A percentile compares a stretch with the other conserved stretches of the same genome.
Conservation (phyloP, 2,113 vertebrate genomes). For the Parotia lawesii region DNA sequence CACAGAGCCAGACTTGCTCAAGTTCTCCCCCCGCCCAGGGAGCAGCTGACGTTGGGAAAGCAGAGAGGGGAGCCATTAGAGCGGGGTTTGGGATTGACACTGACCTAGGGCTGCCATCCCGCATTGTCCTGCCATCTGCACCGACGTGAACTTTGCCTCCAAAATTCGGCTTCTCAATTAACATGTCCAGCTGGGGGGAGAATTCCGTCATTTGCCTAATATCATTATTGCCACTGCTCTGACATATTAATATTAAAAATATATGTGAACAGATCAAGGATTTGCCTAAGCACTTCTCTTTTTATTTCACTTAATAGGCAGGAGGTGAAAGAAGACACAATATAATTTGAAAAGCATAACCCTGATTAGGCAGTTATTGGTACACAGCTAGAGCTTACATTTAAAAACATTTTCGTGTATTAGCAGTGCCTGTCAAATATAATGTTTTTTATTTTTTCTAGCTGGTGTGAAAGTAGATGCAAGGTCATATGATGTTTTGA, state of each 20-base stretch:
- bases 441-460: neutral
- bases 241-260: constrained; percentile 88
- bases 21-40: constrained; percentile 72
- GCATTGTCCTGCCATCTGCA: constrained; percentile 94
- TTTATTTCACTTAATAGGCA: constrained; percentile 80
- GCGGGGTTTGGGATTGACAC: constrained; percentile 82
- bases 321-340: constrained; percentile 77
- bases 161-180: constrained; percentile 96
- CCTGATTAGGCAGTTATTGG: constrained; percentile 78
- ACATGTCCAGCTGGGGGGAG: constrained; percentile 94
- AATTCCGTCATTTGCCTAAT: constrained; percentile 89
- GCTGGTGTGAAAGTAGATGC: constrained; percentile 7
- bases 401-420: constrained; percentile 72
- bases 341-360: constrained; percentile 76
- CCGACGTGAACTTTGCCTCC: constrained; percentile 91
- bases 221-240: constrained; percentile 84
- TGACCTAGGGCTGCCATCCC: constrained; percentile 84
- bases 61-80: constrained; percentile 83
- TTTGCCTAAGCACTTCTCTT: constrained; percentile 75
- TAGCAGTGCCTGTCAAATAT: constrained; percentile 64
- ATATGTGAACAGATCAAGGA: constrained; percentile 72
- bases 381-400: constrained; percentile 62
- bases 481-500: constrained; percentile 41
- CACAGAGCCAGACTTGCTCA: constrained; percentile 62
- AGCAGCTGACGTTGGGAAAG: constrained; percentile 73